Conservation (phyloP, 2,113 vertebrate genomes). For the Pluvianellus socialis region DNA sequence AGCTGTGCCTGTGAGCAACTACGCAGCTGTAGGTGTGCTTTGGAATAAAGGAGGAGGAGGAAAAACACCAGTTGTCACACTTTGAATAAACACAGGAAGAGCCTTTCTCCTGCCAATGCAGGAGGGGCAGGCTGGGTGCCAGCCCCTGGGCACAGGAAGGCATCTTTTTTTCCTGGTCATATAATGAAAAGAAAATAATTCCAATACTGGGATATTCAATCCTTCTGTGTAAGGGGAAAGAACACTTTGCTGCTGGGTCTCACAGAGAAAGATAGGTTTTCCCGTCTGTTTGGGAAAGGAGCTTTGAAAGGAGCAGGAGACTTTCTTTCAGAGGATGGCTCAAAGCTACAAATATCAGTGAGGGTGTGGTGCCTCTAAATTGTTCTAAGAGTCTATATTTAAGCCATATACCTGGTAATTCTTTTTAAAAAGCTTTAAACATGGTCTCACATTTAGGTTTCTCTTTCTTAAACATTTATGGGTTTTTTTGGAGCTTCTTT, state of each 20-base stretch:
- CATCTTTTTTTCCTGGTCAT: neutral
- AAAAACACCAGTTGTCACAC: neutral
- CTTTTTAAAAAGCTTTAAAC: neutral
- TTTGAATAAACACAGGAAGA: neutral
- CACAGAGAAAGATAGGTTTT: neutral
- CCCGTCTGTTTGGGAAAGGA: neutral
- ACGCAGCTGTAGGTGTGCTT: neutral
- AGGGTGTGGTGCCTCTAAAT: neutral
- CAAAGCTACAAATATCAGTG: neutral
- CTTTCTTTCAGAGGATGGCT: neutral
- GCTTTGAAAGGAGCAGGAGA: neutral
- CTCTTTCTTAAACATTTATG: neutral
- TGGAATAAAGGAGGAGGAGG: neutral
- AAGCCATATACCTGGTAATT: neutral
- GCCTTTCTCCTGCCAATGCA: neutral
- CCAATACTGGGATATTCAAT: neutral
- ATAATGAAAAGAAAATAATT: neutral
- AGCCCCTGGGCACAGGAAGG: neutral
- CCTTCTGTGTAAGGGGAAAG: neutral
- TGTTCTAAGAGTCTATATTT: neutral
- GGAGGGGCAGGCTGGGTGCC: neutral
- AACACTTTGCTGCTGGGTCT: neutral
- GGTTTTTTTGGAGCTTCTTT: fast-evolving
- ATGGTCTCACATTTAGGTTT: neutral
- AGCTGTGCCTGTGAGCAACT: neutral